Percentiles rank a stretch among this genome's conserved stretches.
Evolutionary conservation across 2,888 invertebrate genomes (phyloP).

Genomic region (Gymnosoma rotundatum): DNA sequence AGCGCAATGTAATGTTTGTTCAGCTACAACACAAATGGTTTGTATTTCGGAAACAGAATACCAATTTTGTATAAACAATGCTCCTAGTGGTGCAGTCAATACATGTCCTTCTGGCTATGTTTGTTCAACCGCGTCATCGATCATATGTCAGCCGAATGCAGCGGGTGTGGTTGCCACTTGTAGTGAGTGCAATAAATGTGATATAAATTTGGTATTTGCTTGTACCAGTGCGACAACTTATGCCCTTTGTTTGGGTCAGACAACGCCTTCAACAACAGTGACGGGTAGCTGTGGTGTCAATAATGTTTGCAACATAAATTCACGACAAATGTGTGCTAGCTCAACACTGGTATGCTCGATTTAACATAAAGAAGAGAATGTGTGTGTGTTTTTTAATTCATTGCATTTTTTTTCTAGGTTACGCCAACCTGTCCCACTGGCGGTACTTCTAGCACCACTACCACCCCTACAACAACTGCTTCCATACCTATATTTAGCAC

Average conservation of each 20-base stretch:
- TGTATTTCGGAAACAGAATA: conserved; percentile 75
- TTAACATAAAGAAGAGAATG: not conserved
- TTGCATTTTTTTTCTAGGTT: conserved; percentile 35
- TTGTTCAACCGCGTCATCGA: conserved; percentile 71
- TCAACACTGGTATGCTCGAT: conserved; percentile 17
- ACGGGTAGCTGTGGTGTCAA: conserved; percentile 73
- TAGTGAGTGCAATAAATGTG: conserved; percentile 75
- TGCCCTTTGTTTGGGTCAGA: conserved; percentile 75
- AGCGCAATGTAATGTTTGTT: conserved; percentile 76
- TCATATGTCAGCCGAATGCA: conserved; percentile 69
- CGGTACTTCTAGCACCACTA: conserved; percentile 49
- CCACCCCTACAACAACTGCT: conserved; percentile 67
- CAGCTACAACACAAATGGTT: conserved; percentile 72
- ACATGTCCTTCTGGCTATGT: conserved; percentile 74
- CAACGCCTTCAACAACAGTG: conserved; percentile 58
- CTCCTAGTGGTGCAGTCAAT: conserved; percentile 70
- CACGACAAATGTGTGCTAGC: conserved; percentile 64
- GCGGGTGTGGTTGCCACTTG: conserved; percentile 70
- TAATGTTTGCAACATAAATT: conserved; percentile 75
- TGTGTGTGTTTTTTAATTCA: not conserved
- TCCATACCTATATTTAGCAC: conserved; percentile 11
- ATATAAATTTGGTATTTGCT: conserved; percentile 74
- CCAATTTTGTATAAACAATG: conserved; percentile 72
- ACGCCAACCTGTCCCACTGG: conserved; percentile 74
- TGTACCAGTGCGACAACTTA: conserved; percentile 75